Base-by-base conservation (phyloP, 23 tunicate species). In the Phallusia fumigata region DNA sequence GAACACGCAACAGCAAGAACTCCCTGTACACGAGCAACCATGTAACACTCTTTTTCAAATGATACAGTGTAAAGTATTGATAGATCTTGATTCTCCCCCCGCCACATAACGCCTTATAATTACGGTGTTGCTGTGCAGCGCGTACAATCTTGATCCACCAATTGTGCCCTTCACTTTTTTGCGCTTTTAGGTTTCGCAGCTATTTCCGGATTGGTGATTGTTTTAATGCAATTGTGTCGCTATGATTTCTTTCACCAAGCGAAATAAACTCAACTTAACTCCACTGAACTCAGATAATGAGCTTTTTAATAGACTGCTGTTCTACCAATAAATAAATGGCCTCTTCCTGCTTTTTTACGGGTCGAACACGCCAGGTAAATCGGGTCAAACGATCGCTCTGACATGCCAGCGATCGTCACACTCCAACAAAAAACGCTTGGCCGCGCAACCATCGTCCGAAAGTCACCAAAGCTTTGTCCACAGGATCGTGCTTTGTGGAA, bases 11-110 rank as follows among this genome's bases (percentile, higher is more conserved):
- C 69, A 58, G 69, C 3, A 74, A 31, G 19, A 33, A 74, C 16
- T 33, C 2, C 77, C 19, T 74, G 19, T 74, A 74, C 10, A 33
- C 33, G 10, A 74, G 44, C 77, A 74, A 33, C 77, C 77, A 74
- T 5, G 77, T 33, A 10, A 74, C 34, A 19, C 45, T 33, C 77
- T 33, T 35, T 74, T 74, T 74, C 22, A 74, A 35, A 33, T 16
- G 44, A 33, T 74, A 12, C 35, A 74, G 16, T 3, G 45, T 3
- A 33, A 33, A 74, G 31, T 74, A 74, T 19, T 33, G 77, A 74
- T 74, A 2, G 35, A 74, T 74, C 5, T 11, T 33, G 33, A 5
- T 74, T 33, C 8, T 6, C 69, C n/a, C n/a, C n/a, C n/a, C n/a
- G n/a, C n/a, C n/a, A n/a, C n/a, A n/a, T n/a, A n/a, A n/a, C n/a